phyloP scores from a whole-genome alignment of 1,140 invertebrate genomes.

The Trachelipus rathkii region DNA sequence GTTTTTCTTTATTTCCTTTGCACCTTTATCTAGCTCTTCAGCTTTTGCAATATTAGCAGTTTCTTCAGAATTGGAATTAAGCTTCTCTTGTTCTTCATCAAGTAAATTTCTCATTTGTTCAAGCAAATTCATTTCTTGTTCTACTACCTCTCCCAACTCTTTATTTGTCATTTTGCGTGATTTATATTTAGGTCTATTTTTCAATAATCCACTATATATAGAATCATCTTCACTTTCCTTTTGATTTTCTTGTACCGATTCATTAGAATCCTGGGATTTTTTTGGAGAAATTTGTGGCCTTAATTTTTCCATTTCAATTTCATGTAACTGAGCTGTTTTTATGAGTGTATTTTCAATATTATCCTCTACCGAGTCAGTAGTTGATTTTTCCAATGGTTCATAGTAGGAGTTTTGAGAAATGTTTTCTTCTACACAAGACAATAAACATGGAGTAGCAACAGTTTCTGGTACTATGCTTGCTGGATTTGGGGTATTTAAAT shows the following conservation, averaged over 20 bases:
- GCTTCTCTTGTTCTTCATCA: not conserved
- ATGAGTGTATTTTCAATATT: not conserved
- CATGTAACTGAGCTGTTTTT: not conserved
- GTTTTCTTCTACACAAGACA: not conserved
- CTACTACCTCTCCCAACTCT: not conserved
- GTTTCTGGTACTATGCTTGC: not conserved
- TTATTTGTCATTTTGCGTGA: not conserved
- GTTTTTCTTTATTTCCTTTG: no score
- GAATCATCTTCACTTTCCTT: not conserved
- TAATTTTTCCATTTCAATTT: conserved; percentile 2
- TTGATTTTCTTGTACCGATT: no score
- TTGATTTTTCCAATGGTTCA: not conserved
- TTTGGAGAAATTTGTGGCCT: not conserved
- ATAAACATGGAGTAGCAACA: not conserved
- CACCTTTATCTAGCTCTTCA: no score
- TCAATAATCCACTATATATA: not conserved
- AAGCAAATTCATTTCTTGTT: not conserved
- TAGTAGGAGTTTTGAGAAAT: not conserved
- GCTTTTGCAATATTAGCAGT: no score
- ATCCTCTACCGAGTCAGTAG: not conserved
- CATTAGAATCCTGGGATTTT: no score
- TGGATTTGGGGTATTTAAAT: not conserved
- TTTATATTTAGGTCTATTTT: not conserved
- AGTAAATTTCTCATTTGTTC: not conserved
- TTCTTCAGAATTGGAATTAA: no score